Evolutionary conservation across 2,113 vertebrate genomes (phyloP).

Genomic region (Petrocephalus zakoni): DNA sequence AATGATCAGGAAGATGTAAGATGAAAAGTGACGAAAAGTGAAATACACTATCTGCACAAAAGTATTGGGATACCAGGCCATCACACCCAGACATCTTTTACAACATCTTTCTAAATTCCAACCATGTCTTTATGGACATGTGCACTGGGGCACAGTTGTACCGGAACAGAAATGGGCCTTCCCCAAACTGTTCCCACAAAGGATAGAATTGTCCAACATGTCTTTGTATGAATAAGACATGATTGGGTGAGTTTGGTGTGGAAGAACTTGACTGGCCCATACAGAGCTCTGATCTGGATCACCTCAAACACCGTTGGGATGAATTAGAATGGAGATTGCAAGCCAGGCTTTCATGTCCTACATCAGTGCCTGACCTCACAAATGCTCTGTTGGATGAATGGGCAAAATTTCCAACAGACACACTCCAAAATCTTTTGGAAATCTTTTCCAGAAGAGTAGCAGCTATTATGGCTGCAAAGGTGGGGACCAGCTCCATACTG

Average conservation of each 20-base stretch:
- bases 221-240: background rate
- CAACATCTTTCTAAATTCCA: background rate
- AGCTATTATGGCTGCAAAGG: background rate
- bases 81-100: background rate
- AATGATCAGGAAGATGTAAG: too few species aligned
- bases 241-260: background rate
- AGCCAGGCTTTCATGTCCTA: too few species aligned
- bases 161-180: background rate
- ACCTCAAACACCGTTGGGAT: too few species aligned
- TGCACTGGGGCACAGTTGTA: background rate
- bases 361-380: too few species aligned
- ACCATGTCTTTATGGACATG: background rate
- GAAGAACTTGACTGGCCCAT: too few species aligned
- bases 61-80: background rate
- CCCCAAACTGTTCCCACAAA: background rate
- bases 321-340: too few species aligned
- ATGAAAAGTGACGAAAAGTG: background rate
- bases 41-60: background rate
- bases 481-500: too few species aligned
- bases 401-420: background rate
- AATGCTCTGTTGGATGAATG: too few species aligned
- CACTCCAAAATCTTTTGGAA: background rate
- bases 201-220: background rate
- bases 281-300: too few species aligned
- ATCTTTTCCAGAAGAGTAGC: background rate